Base-by-base conservation (phyloP, 1,140 invertebrate species). In the Zaprionus lachaisei region DNA sequence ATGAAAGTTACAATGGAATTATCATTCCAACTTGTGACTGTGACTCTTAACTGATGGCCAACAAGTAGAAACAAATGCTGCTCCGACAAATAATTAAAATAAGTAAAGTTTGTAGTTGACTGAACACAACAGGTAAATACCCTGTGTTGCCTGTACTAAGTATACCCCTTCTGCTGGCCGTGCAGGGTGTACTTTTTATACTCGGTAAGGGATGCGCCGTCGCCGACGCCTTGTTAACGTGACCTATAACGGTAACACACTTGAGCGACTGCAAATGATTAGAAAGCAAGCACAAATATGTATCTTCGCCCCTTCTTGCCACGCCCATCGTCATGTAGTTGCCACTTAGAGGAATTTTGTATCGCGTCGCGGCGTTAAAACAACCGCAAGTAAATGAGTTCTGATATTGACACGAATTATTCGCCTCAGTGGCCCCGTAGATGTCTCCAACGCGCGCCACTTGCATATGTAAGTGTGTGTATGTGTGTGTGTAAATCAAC, bases 401-500 rank as follows among this genome's bases (percentile, higher is more conserved):
- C 86, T 83, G 72, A 86, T 86, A 86, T 86, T 86, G 83, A 86
- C 83, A 86, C 83, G 80, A 86, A 86, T 86, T 87, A 86, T 78
- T 51, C 83, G 83, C 83, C 72, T 89, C 83, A 83, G 80, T 78
- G 72, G 54, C 55, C 62, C 56, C 34, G 74, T 77, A 83, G 14
- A 37, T 26, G 58, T 56, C 28, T 58, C 26, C 24, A 38, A n/a
- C 31, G 31, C 4, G 31, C 31, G 9, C 51, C 31, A 58, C 6
- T 64, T 37, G 22, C 63, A 44, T 34, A 17, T 28, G 6, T 9
- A 37, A 15, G 24, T 14, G 38, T 72, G 31, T 20, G 22, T 61
- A n/a, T 49, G 44, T 0, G 14, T 61, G 14, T 62, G 37, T 62
- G 61, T 49, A 20, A 12, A 38, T 58, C 34, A 65, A 31, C 49